phyloP scores from a whole-genome alignment of 2,888 invertebrate genomes.

The Timema cristinae region DNA sequence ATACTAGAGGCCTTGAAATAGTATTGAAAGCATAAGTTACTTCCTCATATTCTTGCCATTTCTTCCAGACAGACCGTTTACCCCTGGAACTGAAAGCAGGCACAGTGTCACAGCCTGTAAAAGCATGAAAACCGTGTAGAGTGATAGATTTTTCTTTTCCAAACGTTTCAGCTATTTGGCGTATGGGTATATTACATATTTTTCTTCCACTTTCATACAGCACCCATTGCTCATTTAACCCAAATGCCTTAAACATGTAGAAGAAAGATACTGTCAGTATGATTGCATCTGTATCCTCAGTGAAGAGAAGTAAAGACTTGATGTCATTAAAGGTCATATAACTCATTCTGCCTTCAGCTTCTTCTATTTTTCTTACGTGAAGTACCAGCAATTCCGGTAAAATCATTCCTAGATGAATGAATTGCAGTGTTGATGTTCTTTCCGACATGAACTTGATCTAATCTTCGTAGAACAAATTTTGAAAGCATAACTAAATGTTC shows the following conservation, averaged over 20 bases:
- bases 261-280: not conserved
- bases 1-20: not conserved
- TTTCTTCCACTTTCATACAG: not conserved
- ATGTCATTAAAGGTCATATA: not conserved
- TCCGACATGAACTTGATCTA: not conserved
- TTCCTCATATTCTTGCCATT: not conserved
- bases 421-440: not conserved
- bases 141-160: not conserved
- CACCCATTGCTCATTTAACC: not conserved
- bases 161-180: too few relatives aligned
- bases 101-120: conserved; percentile 2
- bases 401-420: conserved; percentile 2
- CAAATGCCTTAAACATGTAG: not conserved
- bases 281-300: not conserved
- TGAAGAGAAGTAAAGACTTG: conserved; percentile 1
- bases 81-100: not conserved
- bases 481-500: not conserved
- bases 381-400: not conserved
- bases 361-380: not conserved
- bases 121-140: not conserved
- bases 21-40: not conserved
- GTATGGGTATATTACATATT: not conserved
- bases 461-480: not conserved
- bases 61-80: not conserved
- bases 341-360: not conserved